A percentile compares a stretch with the other conserved stretches of the same genome.
Evolutionary conservation across 2,888 invertebrate species (phyloP).

Genomic region (Orchestes rusci): DNA sequence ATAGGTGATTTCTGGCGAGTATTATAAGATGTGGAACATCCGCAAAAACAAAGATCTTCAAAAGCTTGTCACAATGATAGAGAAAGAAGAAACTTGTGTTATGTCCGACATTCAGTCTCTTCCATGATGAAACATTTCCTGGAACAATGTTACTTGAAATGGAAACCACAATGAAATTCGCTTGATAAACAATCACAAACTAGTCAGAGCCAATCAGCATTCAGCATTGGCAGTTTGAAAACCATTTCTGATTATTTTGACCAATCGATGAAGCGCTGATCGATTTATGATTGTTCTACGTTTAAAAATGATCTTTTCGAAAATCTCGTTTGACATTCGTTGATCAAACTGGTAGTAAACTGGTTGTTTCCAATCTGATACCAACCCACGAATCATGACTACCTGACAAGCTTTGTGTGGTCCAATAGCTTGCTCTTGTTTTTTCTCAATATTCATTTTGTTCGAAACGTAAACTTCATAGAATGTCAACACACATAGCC

Average conservation of each 20-base stretch:
- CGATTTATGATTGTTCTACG: too few species aligned
- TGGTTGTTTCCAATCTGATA: slow-evolving; percentile 16
- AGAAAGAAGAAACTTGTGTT: slow-evolving; percentile 23
- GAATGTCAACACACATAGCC: slow-evolving; percentile 6
- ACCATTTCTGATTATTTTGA: too few species aligned
- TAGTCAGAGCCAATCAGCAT: too few species aligned
- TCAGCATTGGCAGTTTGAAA: too few species aligned
- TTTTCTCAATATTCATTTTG: slow-evolving; percentile 6
- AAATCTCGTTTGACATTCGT: slow-evolving; percentile 27
- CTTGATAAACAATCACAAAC: too few species aligned
- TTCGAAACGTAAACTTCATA: slow-evolving; percentile 2
- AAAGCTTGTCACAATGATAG: slow-evolving; percentile 22
- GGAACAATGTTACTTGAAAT: slow-evolving; percentile 28
- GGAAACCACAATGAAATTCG: slow-evolving; percentile 28
- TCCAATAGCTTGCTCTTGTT: slow-evolving; percentile 6
- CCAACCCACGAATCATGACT: slow-evolving; percentile 1
- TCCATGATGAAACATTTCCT: slow-evolving; percentile 22
- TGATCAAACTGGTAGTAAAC: slow-evolving; percentile 30
- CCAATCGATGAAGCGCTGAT: too few species aligned
- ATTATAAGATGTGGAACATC: slow-evolving; percentile 28
- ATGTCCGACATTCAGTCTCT: slow-evolving; percentile 20
- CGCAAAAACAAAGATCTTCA: slow-evolving; percentile 25
- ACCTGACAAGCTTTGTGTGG: slow-evolving; percentile 1
- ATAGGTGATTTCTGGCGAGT: slow-evolving; percentile 25
- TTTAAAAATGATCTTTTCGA: slow-evolving; percentile 23